Evolutionary conservation across 2,113 vertebrate genomes (phyloP).

Genomic region (Synchiropus splendidus): DNA sequence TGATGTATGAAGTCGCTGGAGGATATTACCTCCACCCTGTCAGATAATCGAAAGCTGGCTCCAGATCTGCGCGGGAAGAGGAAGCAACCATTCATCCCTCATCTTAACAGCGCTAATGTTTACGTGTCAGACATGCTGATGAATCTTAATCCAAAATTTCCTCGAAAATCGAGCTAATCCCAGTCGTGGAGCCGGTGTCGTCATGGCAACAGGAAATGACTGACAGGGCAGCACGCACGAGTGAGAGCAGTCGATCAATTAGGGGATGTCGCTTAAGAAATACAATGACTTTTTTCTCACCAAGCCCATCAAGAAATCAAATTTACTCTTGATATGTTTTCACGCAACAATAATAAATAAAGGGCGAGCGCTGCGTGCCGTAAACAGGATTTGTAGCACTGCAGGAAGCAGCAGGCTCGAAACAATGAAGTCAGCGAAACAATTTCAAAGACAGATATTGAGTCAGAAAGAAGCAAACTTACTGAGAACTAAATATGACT

Average conservation of each 20-base stretch:
- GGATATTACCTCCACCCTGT: not conserved
- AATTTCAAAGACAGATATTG: too few relatives aligned
- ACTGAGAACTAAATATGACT: too few relatives aligned
- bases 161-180: conserved; percentile 23
- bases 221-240: conserved; percentile 20
- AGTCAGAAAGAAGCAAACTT: too few relatives aligned
- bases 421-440: conserved; percentile 25
- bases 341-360: too few relatives aligned
- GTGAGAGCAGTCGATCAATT: too few relatives aligned
- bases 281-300: too few relatives aligned
- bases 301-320: too few relatives aligned
- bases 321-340: too few relatives aligned
- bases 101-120: conserved; percentile 8
- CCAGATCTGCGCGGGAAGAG: conserved; percentile 3
- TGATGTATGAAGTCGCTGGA: not conserved
- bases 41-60: too few relatives aligned
- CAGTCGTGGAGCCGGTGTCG: conserved; percentile 26
- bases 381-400: conserved; percentile 24
- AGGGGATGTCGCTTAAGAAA: too few relatives aligned
- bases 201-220: conserved; percentile 47
- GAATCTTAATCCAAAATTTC: conserved; percentile 37
- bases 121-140: conserved; percentile 32
- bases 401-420: too few relatives aligned
- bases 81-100: conserved; percentile 4
- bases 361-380: not conserved